A percentile compares a stretch with the other conserved stretches of the same genome.
phyloP scores from a whole-genome alignment of 2,113 vertebrate genomes.

The Menidia beryllina region DNA sequence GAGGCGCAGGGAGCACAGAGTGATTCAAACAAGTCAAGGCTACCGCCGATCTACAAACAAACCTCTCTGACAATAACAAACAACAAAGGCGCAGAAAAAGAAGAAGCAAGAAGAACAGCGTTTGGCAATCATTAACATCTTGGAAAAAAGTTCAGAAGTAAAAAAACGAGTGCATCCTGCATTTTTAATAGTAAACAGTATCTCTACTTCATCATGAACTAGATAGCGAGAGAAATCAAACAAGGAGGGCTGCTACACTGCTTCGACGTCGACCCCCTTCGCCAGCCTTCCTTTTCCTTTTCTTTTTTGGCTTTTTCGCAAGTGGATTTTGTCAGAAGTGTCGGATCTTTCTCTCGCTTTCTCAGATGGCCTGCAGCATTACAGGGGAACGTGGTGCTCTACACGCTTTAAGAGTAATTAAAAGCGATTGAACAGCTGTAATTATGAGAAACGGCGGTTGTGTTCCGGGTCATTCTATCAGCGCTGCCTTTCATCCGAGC shows the following conservation, averaged over 20 bases:
- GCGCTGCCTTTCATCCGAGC: conserved; percentile 77
- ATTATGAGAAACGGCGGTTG: conserved; percentile 76
- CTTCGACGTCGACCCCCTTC: conserved; percentile 73
- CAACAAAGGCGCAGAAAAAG: conserved; percentile 72
- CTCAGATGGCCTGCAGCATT: conserved; percentile 78
- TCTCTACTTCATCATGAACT: conserved; percentile 78
- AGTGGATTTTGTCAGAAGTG: conserved; percentile 71
- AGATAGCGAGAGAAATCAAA: conserved; percentile 73
- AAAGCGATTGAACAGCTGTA: conserved; percentile 81
- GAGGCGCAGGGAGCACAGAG: conserved; percentile 79
- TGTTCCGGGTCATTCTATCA: conserved; percentile 74
- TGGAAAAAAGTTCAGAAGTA: conserved; percentile 75
- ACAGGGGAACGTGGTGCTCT: conserved; percentile 75
- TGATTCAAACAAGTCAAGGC: conserved; percentile 76
- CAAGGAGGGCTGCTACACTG: conserved; percentile 68
- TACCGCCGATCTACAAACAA: conserved; percentile 76
- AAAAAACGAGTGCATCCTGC: conserved; percentile 76
- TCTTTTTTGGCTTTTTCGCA: conserved; percentile 61
- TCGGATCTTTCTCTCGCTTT: conserved; percentile 67
- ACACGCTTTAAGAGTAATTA: conserved; percentile 78
- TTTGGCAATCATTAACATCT: conserved; percentile 84
- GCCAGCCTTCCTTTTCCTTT: conserved; percentile 26
- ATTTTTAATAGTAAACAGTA: conserved; percentile 78
- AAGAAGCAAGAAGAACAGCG: conserved; percentile 77
- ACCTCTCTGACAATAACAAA: conserved; percentile 76